phyloP scores from a whole-genome alignment of 2,797 vertebrate genomes.

The Sebastes vulpes region DNA sequence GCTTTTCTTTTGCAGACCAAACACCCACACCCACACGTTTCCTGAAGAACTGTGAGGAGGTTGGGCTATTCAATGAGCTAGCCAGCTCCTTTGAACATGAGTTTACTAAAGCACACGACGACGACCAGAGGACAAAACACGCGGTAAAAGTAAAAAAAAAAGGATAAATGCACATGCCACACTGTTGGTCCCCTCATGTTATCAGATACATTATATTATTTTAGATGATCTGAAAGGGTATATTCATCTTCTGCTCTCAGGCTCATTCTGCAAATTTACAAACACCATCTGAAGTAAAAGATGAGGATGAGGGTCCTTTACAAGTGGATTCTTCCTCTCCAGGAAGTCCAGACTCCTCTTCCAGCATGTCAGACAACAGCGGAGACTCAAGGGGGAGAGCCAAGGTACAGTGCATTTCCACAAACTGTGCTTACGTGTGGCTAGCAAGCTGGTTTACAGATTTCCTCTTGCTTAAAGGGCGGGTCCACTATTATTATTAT shows the following conservation, averaged over 20 bases:
- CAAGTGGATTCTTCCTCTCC: slow-evolving; percentile 94
- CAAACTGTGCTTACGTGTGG: background rate
- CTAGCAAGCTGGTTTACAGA: background rate
- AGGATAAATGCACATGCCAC: background rate
- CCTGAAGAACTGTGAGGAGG: slow-evolving; percentile 98
- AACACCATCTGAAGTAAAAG: slow-evolving; percentile 91
- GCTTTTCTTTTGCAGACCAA: slow-evolving; percentile 87
- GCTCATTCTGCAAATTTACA: slow-evolving; percentile 82
- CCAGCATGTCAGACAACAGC: slow-evolving; percentile 86
- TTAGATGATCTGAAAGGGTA: background rate
- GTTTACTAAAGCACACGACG: slow-evolving; percentile 92
- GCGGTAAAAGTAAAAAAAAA: slow-evolving; percentile 59
- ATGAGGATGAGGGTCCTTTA: slow-evolving; percentile 93
- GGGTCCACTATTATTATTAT: background rate
- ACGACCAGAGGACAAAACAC: slow-evolving; percentile 89
- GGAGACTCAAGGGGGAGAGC: slow-evolving; percentile 70
- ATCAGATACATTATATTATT: background rate
- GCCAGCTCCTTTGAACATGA: slow-evolving; percentile 96
- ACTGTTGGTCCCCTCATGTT: background rate
- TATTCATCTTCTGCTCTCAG: slow-evolving; percentile 14
- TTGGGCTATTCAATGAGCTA: slow-evolving; percentile 96
- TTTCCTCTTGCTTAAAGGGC: background rate
- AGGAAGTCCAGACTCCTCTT: slow-evolving; percentile 89
- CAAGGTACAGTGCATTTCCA: slow-evolving; percentile 1
- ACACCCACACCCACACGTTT: slow-evolving; percentile 98